Evolutionary conservation across 2,113 vertebrate genomes (phyloP), one percentile per base, ranked within the genome.

Genomic region (Oncorhynchus kisutch): DNA sequence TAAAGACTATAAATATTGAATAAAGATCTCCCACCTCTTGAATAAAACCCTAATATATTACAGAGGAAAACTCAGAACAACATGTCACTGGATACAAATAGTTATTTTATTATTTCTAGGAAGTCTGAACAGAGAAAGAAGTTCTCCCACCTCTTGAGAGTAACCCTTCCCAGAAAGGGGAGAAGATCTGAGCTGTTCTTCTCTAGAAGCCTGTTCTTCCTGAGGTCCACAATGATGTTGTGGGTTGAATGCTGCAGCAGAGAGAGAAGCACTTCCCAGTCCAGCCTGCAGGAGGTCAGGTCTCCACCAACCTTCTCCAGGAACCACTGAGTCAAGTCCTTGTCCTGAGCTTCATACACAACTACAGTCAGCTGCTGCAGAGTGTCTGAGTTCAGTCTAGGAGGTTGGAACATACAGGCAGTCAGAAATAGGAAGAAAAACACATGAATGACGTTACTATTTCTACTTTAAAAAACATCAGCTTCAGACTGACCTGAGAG

Each of bases 281-380:
- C 73, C 54, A 88, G 62, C 29, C 62, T 49, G 67, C 75, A 84
- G 27, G 64, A 71, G 54, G 49, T 72, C 22, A 72, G 27, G n/a
- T 74, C 34, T 66, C 59, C 60, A 45, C 31, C 24, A 65, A 74
- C 24, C 72, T 74, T 65, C 34, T 25, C 60, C 39, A 74, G 39
- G 59, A 86, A 84, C 20, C 27, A 9, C 11, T 22, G 54, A 62
- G 78, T 80, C 59, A 86, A 18, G 5, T 79, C 57, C 27, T 80
- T 68, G 20, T 87, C 71, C 48, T 80, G 77, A 73, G 25, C 13
- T 72, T 85, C 75, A 83, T 29, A 82, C 51, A 87, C 75, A 27
- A 51, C 67, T 48, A 60, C 20, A 75, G 39, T 11, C 73, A 83
- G 70, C 20, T 72, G n/a, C 82, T 79, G 68, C 6, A 83, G 57